phyloP scores from a whole-genome alignment of 92 coral and sea anemone species.

The Phymanthus crucifer region DNA sequence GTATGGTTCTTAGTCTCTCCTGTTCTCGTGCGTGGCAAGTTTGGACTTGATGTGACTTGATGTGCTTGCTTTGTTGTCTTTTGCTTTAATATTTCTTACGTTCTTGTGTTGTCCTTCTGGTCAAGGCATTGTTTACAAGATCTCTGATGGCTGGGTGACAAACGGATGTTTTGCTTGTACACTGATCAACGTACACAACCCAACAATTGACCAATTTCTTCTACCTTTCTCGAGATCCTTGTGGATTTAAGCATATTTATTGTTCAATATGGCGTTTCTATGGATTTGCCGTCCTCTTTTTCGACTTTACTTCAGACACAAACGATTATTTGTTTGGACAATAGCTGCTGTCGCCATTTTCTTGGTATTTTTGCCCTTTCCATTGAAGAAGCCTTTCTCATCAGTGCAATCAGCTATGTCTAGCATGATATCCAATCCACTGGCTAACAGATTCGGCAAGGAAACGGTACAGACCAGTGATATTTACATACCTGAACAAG shows the following conservation, averaged over 20 bases:
- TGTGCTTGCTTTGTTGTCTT: too few relatives aligned
- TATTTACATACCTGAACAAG: conserved; percentile 18
- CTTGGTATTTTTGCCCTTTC: conserved; percentile 5
- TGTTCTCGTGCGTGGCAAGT: too few relatives aligned
- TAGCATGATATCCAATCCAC: not conserved
- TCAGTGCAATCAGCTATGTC: not conserved
- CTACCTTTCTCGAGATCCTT: not conserved
- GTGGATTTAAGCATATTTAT: not conserved
- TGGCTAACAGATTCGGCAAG: not conserved
- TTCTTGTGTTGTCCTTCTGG: too few relatives aligned
- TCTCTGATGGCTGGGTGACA: too few relatives aligned
- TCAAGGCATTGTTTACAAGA: too few relatives aligned
- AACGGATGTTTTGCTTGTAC: not conserved
- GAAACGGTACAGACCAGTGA: conserved; percentile 3
- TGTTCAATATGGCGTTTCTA: conserved; percentile 14
- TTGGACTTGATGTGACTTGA: too few relatives aligned
- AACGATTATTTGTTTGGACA: conserved; percentile 14
- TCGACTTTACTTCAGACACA: conserved; percentile 49
- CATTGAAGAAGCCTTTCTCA: not conserved
- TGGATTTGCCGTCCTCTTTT: conserved; percentile 17
- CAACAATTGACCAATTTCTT: not conserved
- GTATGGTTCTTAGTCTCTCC: too few relatives aligned
- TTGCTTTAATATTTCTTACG: too few relatives aligned
- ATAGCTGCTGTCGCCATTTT: conserved; percentile 11
- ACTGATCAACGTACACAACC: not conserved